Evolutionary conservation across 1,140 invertebrate genomes (phyloP).

Genomic region (Drosophila sechellia): DNA sequence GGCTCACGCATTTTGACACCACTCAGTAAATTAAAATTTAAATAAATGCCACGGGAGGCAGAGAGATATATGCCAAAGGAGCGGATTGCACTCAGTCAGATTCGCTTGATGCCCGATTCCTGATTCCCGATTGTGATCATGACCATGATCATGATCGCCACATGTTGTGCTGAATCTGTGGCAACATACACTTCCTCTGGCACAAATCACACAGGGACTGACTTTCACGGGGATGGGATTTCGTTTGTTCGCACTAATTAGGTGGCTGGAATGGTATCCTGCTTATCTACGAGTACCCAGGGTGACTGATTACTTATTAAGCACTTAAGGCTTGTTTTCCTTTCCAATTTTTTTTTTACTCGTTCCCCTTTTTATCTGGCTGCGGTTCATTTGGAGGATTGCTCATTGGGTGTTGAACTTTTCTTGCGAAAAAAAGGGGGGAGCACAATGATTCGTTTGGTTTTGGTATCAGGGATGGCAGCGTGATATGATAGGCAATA

Average conservation of each 20-base stretch:
- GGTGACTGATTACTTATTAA: conserved; percentile 75
- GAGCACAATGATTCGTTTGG: neutral
- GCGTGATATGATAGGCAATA: conserved; percentile 7
- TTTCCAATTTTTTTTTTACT: no score
- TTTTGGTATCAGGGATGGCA: conserved; percentile 14
- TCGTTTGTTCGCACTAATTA: conserved; percentile 52
- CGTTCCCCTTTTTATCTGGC: conserved; percentile 4
- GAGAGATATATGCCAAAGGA: no score
- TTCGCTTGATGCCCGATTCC: conserved; percentile 5
- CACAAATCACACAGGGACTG: conserved; percentile 18
- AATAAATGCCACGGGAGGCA: conserved; percentile 54
- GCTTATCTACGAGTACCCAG: conserved; percentile 47
- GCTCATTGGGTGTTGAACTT: conserved; percentile 72
- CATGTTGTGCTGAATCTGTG: conserved; percentile 44
- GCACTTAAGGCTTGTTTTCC: conserved; percentile 53
- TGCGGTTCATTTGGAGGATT: conserved; percentile 67
- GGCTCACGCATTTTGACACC: conserved; percentile 71
- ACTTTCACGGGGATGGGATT: neutral
- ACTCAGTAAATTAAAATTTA: conserved; percentile 58
- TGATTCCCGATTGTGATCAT: conserved; percentile 15
- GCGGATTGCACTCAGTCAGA: conserved; percentile 2
- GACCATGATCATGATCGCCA: conserved; percentile 35
- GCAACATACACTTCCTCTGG: conserved; percentile 16
- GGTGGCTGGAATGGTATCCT: conserved; percentile 42
- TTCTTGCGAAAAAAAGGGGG: conserved; percentile 35